Conservation (phyloP, 2,113 vertebrate species). For the Apodemus speciosus region DNA sequence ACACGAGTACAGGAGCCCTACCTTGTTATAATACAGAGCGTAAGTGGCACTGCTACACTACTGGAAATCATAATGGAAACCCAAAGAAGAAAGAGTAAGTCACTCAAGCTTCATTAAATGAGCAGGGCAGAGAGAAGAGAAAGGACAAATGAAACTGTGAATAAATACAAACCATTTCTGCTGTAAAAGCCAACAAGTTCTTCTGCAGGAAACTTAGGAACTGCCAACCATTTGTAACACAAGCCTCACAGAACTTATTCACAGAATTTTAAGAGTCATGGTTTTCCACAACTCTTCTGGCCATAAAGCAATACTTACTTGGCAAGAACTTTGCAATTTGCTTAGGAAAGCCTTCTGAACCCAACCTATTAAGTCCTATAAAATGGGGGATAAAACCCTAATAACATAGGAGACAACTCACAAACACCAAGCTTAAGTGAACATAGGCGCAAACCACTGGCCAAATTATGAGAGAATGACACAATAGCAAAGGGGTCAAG, state of each 20-base stretch:
- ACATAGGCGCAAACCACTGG: neutral
- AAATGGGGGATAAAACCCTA: slow-evolving; percentile 52
- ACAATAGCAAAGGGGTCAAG: neutral
- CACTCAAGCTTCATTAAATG: neutral
- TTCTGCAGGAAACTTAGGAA: slow-evolving; percentile 35
- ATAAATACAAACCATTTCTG: slow-evolving; percentile 52
- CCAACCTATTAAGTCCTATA: slow-evolving; percentile 44
- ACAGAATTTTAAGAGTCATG: slow-evolving; percentile 52
- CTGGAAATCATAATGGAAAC: slow-evolving; percentile 28
- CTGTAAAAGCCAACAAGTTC: slow-evolving; percentile 37
- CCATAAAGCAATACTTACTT: slow-evolving; percentile 41
- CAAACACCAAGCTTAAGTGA: slow-evolving; percentile 36
- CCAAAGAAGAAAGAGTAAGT: slow-evolving; percentile 42
- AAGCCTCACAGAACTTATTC: slow-evolving; percentile 57
- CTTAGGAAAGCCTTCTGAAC: slow-evolving; percentile 61
- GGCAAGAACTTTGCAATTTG: slow-evolving; percentile 54
- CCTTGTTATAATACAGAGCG: slow-evolving; percentile 47
- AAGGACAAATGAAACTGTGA: slow-evolving; percentile 24
- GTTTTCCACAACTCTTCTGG: slow-evolving; percentile 61
- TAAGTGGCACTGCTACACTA: slow-evolving; percentile 30
- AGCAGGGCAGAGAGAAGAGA: slow-evolving; percentile 24
- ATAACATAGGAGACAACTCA: slow-evolving; percentile 21
- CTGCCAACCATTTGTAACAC: slow-evolving; percentile 59
- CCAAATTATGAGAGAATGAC: slow-evolving; percentile 50
- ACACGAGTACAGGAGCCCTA: slow-evolving; percentile 33